Percentiles rank a stretch among this genome's conserved stretches.
These are phyloP conservation scores for Drosophila pegasa DNA, from an alignment of 2,888 invertebrate species.

Conservation along the genomic window DNA sequence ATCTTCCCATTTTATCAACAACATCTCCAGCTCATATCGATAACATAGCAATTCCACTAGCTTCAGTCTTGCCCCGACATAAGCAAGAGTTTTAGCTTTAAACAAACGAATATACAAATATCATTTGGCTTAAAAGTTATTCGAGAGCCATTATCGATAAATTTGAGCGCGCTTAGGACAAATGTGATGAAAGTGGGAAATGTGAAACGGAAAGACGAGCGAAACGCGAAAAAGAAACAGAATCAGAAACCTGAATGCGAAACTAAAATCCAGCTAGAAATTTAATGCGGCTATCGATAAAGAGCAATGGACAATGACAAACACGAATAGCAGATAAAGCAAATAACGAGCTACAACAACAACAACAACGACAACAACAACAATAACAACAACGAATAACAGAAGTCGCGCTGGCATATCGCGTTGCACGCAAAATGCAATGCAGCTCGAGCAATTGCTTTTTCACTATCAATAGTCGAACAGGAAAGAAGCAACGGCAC, in stretches of 20 bases:
- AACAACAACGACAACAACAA: conserved; percentile 21
- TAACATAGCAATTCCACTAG: neutral
- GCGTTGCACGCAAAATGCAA: conserved; percentile 66
- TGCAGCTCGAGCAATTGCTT: conserved; percentile 57
- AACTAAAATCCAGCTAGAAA: conserved; percentile 28
- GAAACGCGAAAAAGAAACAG: conserved; percentile 21
- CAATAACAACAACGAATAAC: conserved; percentile 29
- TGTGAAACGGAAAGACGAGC: conserved; percentile 27
- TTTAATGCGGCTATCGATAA: conserved; percentile 51
- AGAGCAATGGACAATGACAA: conserved; percentile 29
- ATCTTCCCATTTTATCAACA: neutral
- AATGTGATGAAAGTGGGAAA: conserved; percentile 20
- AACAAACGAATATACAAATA: conserved; percentile 10
- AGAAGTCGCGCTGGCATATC: conserved; percentile 40
- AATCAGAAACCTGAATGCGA: conserved; percentile 34
- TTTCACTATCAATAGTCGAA: conserved; percentile 35
- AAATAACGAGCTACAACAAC: conserved; percentile 54
- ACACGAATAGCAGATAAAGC: conserved; percentile 65
- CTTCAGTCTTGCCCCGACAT: no score
- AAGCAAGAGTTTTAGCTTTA: neutral
- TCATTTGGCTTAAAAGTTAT: neutral
- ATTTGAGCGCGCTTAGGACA: conserved; percentile 46
- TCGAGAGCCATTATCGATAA: conserved; percentile 49
- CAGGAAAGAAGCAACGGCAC: conserved; percentile 31
- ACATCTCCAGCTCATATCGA: no score